Base-by-base conservation (phyloP, 2,797 vertebrate species). In the Pseudochromis fuscus region DNA sequence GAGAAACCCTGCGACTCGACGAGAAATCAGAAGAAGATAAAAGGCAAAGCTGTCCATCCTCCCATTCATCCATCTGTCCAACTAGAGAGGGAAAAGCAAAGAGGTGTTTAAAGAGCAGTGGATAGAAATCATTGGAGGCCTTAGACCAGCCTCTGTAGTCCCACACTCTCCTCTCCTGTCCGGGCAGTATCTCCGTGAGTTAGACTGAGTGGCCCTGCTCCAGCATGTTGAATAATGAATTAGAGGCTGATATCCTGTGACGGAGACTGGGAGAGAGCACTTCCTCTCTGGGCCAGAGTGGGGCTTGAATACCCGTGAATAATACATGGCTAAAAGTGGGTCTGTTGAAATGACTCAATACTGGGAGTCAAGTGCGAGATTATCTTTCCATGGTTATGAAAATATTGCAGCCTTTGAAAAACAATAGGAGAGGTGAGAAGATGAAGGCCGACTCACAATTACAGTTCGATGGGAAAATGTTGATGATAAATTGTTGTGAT, bases 191-290 rank as follows among this genome's bases (percentile, higher is more conserved):
- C 83, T 87, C 85, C 75, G 66, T 83, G 88, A 89, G 92, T 92
- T 93, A 94, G 93, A 94, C 92, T 93, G 92, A 93, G 92, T 93
- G 92, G 93, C 94, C 92, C 89, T 96, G 95, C 96, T 97, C 96
- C 96, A 96, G 96, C 95, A 90, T 95, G 96, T 97, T 98, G 95
- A 98, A 98, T 98, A 97, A 98, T 98, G 95, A 98, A 98, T 98
- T 96, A 98, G 95, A 94, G 95, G 94, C 95, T 97, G 96, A 95
- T 97, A 97, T 97, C 97, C 96, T 96, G 95, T 96, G 95, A 96
- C 96, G 88, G 95, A 93, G 96, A 94, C 94, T 93, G 94, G 96
- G 95, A 96, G 96, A 96, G 96, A 96, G 96, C 95, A 96, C 96
- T 98, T 97, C 96, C 97, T 98, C 97, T 96, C 96, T 94, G 95